phyloP scores from a whole-genome alignment of 2,888 invertebrate species.

The Tortricodes alternella region DNA sequence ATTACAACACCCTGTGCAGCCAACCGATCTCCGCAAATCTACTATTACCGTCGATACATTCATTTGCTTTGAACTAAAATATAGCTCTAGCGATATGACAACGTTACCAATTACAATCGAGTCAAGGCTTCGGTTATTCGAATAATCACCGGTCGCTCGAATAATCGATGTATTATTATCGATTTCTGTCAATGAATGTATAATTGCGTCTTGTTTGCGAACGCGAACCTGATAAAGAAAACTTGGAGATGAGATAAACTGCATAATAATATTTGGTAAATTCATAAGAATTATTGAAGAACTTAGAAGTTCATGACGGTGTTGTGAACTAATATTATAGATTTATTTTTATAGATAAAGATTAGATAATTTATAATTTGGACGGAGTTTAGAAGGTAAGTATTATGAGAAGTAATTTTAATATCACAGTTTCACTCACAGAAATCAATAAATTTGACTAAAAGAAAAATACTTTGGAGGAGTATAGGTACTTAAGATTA shows the following conservation, averaged over 20 bases:
- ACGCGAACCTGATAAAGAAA: conserved; percentile 10
- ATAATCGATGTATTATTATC: conserved; percentile 14
- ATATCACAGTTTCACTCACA: too few species aligned
- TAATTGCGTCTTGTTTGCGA: conserved; percentile 14
- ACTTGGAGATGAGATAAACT: conserved; percentile 12
- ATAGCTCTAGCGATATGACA: conserved; percentile 12
- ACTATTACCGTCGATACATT: not conserved
- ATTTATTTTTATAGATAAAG: too few species aligned
- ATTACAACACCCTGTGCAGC: not conserved
- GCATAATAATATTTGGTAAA: not conserved
- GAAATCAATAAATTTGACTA: too few species aligned
- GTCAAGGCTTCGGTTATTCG: conserved; percentile 36
- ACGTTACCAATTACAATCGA: conserved; percentile 42
- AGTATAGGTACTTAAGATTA: too few species aligned
- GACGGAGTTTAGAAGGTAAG: too few species aligned
- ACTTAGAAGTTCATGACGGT: too few species aligned
- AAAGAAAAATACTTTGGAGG: too few species aligned
- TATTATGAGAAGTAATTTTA: too few species aligned
- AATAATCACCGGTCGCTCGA: conserved; percentile 11
- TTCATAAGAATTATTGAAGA: not conserved
- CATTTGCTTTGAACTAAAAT: not conserved
- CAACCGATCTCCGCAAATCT: not conserved
- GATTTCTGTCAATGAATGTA: conserved; percentile 26
- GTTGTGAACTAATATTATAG: too few species aligned
- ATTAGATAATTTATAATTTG: too few species aligned